Percentiles rank a stretch among this genome's conserved stretches.
Conservation (phyloP, 2,113 vertebrate species). For the Morone chrysops region DNA sequence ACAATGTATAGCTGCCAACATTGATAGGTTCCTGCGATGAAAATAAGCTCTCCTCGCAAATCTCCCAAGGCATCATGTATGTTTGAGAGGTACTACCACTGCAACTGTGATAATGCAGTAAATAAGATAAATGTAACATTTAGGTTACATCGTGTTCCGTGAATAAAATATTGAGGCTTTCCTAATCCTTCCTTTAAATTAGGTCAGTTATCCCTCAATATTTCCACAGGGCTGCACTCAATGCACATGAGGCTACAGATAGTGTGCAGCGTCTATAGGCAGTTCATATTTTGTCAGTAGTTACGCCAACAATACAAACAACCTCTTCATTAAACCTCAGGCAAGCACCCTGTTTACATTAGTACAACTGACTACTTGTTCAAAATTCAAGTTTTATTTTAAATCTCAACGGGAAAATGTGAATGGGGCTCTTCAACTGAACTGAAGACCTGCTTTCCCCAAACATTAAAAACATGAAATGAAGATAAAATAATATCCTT, state of each 20-base stretch:
- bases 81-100: background rate
- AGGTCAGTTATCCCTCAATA: background rate
- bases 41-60: background rate
- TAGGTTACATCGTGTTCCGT: background rate
- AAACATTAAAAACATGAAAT: background rate
- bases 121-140: background rate
- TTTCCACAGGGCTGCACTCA: background rate
- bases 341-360: background rate
- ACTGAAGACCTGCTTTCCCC: background rate
- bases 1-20: background rate
- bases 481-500: background rate
- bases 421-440: background rate
- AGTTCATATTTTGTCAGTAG: background rate
- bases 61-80: background rate
- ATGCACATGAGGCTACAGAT: background rate
- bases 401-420: background rate
- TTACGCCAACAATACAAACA: background rate
- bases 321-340: background rate
- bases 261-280: background rate
- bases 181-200: background rate
- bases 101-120: background rate
- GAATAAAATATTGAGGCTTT: background rate
- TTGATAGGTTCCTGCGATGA: background rate
- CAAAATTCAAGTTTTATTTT: background rate
- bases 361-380: background rate